These are phyloP conservation scores for Drosophila subsilvestris DNA, from an alignment of 2,888 invertebrate species.

Conservation along the genomic window DNA sequence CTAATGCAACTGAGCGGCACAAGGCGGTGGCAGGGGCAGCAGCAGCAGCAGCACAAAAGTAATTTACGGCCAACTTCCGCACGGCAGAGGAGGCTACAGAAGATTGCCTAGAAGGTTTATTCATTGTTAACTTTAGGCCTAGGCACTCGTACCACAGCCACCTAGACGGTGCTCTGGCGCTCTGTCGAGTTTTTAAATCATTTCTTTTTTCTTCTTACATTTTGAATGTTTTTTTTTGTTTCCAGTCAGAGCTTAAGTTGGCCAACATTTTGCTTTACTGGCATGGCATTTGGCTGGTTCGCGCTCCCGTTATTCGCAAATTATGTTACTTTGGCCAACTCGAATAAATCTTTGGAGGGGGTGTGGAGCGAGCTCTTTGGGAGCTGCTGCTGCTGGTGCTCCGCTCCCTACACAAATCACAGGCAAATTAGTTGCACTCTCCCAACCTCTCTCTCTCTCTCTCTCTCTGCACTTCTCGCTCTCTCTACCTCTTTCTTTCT, in stretches of 20 bases:
- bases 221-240: slow-evolving; percentile 11
- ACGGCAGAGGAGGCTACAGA: not conserved
- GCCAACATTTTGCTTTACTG: slow-evolving; percentile 53
- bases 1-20: slow-evolving; percentile 65
- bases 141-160: slow-evolving; percentile 37
- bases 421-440: slow-evolving; percentile 65
- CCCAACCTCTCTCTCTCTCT: slow-evolving; percentile 1
- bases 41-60: slow-evolving; percentile 46
- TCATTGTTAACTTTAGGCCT: slow-evolving; percentile 38
- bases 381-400: slow-evolving; percentile 11
- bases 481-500: not conserved
- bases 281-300: slow-evolving; percentile 22
- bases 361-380: slow-evolving; percentile 14
- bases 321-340: slow-evolving; percentile 75
- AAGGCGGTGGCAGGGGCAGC: slow-evolving; percentile 16
- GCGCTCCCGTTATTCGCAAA: slow-evolving; percentile 58
- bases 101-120: not conserved
- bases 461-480: not conserved
- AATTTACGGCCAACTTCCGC: slow-evolving; percentile 65
- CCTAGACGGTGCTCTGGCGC: not conserved
- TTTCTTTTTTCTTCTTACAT: slow-evolving; percentile 41
- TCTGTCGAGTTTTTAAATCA: slow-evolving; percentile 64
- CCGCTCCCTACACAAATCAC: slow-evolving; percentile 65
- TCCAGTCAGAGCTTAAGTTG: slow-evolving; percentile 21
- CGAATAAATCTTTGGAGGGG: slow-evolving; percentile 65